These are phyloP conservation scores for Lagorchestes hirsutus DNA, from an alignment of 2,797 vertebrate species.

Conservation along the genomic window DNA sequence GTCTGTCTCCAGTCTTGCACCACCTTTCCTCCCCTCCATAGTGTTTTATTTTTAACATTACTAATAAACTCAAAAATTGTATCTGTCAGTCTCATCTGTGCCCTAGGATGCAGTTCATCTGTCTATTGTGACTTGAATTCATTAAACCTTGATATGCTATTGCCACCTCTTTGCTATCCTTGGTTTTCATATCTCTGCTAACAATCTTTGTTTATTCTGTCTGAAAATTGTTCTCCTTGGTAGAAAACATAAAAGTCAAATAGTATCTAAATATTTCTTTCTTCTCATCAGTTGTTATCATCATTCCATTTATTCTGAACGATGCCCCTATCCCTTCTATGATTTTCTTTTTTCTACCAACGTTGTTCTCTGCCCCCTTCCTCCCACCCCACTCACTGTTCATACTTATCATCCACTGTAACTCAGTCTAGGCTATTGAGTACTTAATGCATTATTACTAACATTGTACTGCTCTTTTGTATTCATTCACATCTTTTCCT, in stretches of 20 bases:
- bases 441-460: background rate
- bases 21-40: background rate
- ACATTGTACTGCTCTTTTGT: background rate
- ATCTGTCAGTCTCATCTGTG: background rate
- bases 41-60: background rate
- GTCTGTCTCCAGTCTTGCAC: background rate
- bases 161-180: background rate
- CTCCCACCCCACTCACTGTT: background rate
- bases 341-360: background rate
- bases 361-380: background rate
- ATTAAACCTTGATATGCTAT: background rate
- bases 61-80: background rate
- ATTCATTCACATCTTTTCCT: background rate
- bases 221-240: background rate
- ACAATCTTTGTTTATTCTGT: background rate
- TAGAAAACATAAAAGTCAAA: background rate
- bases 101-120: background rate
- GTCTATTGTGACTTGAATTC: background rate
- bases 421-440: background rate
- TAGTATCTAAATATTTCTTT: background rate
- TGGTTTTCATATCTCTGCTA: background rate
- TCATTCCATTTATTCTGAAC: background rate
- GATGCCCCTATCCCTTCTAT: background rate
- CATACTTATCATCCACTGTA: background rate
- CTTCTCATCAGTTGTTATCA: background rate